phyloP scores from a whole-genome alignment of 1,140 invertebrate species.

The Diorhabda sublineata region DNA sequence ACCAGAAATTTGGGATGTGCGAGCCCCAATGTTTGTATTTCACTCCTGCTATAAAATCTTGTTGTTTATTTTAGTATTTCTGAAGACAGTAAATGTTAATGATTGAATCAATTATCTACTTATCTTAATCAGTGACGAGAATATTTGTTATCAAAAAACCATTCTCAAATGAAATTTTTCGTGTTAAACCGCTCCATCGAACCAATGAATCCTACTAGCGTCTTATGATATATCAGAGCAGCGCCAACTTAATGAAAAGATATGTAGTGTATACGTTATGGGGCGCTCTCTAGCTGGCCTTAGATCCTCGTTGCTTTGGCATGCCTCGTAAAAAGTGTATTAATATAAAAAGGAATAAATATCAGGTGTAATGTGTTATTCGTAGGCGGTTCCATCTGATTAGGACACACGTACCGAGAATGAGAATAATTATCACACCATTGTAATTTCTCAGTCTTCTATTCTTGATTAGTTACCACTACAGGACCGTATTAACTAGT shows the following conservation, averaged over 20 bases:
- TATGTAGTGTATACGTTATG: constrained; percentile 43
- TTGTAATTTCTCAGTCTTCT: constrained; percentile 32
- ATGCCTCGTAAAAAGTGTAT: constrained; percentile 33
- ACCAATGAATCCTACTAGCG: constrained; percentile 24
- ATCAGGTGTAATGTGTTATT: constrained; percentile 35
- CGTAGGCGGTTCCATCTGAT: constrained; percentile 39
- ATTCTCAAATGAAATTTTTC: too few relatives aligned
- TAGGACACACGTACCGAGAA: constrained; percentile 28
- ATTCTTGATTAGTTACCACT: neutral
- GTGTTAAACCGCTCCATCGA: constrained; percentile 19
- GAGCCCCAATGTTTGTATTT: too few relatives aligned
- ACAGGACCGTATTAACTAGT: neutral
- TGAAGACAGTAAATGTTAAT: too few relatives aligned
- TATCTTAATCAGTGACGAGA: too few relatives aligned
- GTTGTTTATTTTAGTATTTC: too few relatives aligned
- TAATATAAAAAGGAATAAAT: constrained; percentile 36
- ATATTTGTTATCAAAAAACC: too few relatives aligned
- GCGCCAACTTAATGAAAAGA: constrained; percentile 44
- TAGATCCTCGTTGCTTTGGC: neutral
- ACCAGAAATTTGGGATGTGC: too few relatives aligned
- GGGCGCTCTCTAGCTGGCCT: constrained; percentile 21
- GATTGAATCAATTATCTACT: too few relatives aligned
- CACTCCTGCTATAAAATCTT: too few relatives aligned
- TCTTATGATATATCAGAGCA: constrained; percentile 42
- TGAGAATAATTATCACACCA: constrained; percentile 36